Conservation (phyloP, 2,797 vertebrate genomes). For the Antennarius maculatus region DNA sequence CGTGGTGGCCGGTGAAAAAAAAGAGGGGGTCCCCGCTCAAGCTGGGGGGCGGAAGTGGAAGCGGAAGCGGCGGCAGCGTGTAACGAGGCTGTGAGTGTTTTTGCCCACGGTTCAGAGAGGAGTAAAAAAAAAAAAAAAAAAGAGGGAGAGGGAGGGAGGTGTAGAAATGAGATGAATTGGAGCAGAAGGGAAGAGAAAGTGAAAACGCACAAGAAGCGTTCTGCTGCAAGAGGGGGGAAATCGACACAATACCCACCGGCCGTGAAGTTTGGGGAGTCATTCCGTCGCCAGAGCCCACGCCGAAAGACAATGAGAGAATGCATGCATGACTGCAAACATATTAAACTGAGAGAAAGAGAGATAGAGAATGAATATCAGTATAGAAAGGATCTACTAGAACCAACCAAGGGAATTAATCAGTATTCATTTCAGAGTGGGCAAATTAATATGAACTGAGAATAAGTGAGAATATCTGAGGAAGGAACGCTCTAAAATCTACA, state of each 20-base stretch:
- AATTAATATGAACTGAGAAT: neutral
- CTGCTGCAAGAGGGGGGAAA: constrained; percentile 31
- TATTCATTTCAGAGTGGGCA: constrained; percentile 15
- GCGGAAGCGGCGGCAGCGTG: constrained; percentile 1
- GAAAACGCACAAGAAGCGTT: constrained; percentile 21
- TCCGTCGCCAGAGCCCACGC: constrained; percentile 11
- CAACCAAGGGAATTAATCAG: constrained; percentile 12
- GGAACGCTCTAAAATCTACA: constrained; percentile 2
- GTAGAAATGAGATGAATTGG: constrained; percentile 53
- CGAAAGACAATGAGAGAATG: constrained; percentile 36
- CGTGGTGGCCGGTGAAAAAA: neutral
- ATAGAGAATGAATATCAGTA: constrained; percentile 9
- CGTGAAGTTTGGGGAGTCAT: constrained; percentile 39
- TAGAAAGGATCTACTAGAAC: no score
- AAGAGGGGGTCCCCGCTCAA: constrained; percentile 11
- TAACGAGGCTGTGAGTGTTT: constrained; percentile 44
- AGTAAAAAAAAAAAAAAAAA: constrained; percentile 39
- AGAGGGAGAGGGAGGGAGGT: constrained; percentile 25
- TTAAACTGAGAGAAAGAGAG: constrained; percentile 22
- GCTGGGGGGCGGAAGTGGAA: constrained; percentile 4
- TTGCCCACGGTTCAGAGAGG: constrained; percentile 55
- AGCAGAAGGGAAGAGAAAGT: constrained; percentile 15
- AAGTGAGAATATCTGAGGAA: neutral
- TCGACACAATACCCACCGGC: constrained; percentile 14
- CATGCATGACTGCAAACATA: constrained; percentile 27